Evolutionary conservation across 2,888 invertebrate species (phyloP), one percentile per base, ranked within the genome.

Genomic region (Caenorhabditis panamensis): DNA sequence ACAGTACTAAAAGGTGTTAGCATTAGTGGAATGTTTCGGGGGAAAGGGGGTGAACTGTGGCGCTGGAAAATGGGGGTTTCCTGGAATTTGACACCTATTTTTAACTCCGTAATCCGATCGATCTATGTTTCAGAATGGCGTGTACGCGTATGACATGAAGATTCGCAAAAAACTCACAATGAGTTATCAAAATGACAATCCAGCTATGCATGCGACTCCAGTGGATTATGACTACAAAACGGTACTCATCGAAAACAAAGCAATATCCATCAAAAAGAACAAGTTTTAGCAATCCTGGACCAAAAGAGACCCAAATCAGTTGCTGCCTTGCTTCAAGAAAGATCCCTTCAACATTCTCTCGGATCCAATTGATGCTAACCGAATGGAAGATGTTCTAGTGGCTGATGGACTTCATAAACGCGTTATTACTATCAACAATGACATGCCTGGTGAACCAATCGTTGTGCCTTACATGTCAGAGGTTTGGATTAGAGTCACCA

Each of bases 381-480:
- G 61, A n/a, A 28, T 88, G 53, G 53, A 61, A 0, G 87, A 85
- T 53, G 81, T 88, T 3, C 28, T 88, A 9, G 81, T 84, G 24
- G 68, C 81, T 28, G 85, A 87, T 62, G 88, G 88, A 6, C 62
- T 79, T 6, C 88, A 88, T 56, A 75, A 81, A 16, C 58, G 88
- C n/a, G 82, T 88, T 1, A 72, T 83, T 8, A 63, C 85, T 8
- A 85, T 88, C 64, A 88, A 88, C 61, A 87, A 85, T 26, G 62
- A 81, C 36, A 83, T 77, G 61, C 89, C 89, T 3, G 89, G 88
- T 5, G 64, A 68, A 11, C 79, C 86, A n/a, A 86, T 89, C 22
- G 88, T 88, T 0, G 89, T 89, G 6, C 89, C 88, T 0, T 75
- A 83, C 24, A 87, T 84, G 22, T 83, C 88, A 6, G 85, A 87